Conservation (phyloP, 2,113 vertebrate genomes). For the Tricholaema leucomelas region DNA sequence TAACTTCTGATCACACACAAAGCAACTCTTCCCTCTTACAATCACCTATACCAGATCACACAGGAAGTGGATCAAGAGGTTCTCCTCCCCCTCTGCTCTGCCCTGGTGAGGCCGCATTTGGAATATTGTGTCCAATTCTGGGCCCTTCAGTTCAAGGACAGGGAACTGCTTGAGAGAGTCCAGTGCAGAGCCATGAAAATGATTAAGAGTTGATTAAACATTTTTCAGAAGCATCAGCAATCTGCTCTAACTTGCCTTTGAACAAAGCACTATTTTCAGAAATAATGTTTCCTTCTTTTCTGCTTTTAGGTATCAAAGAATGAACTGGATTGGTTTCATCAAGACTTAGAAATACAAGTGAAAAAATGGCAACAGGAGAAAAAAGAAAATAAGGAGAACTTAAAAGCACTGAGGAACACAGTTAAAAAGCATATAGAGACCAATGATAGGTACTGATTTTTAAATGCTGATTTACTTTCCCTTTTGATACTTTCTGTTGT, state of each 20-base stretch:
- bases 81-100: too few relatives aligned
- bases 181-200: too few relatives aligned
- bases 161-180: too few relatives aligned
- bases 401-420: slow-evolving; percentile 79
- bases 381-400: slow-evolving; percentile 83
- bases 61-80: too few relatives aligned
- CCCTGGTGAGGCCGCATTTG: too few relatives aligned
- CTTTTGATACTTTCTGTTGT: too few relatives aligned
- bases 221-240: background rate
- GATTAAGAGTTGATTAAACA: too few relatives aligned
- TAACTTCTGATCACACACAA: too few relatives aligned
- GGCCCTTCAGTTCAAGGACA: too few relatives aligned
- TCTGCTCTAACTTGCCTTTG: background rate
- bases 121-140: too few relatives aligned
- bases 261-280: background rate
- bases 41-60: too few relatives aligned
- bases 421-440: slow-evolving; percentile 75
- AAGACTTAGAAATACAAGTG: slow-evolving; percentile 83
- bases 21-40: too few relatives aligned
- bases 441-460: slow-evolving; percentile 59
- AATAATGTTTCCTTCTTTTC: background rate
- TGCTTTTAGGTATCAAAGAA: slow-evolving; percentile 81
- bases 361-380: slow-evolving; percentile 91
- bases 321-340: slow-evolving; percentile 84
- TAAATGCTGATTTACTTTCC: background rate